phyloP scores from a whole-genome alignment of 37 sponge, comb jelly and placozoan genomes.

The Bolinopsis microptera region DNA sequence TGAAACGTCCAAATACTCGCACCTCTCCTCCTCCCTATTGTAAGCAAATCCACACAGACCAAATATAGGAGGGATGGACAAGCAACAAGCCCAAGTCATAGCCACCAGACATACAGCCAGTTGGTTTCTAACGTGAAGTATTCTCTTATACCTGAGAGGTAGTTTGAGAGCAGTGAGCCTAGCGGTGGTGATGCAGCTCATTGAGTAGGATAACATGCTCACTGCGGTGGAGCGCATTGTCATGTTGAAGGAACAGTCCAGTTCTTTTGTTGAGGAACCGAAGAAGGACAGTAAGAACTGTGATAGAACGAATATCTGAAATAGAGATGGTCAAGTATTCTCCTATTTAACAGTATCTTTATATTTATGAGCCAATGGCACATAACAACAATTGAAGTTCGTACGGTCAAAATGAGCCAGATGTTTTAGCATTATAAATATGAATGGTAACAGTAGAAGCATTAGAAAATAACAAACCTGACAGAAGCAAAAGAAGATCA shows the following conservation, averaged over 20 bases:
- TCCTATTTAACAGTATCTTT: too few relatives aligned
- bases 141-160: not conserved
- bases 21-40: not conserved
- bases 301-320: slow-evolving; percentile 23
- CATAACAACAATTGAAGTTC: too few relatives aligned
- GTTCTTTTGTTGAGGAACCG: not conserved
- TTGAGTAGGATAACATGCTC: slow-evolving; percentile 26
- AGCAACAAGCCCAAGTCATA: not conserved
- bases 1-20: not conserved
- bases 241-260: slow-evolving; percentile 39
- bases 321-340: too few relatives aligned
- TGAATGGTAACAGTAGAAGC: too few relatives aligned
- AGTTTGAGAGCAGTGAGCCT: slow-evolving; percentile 9
- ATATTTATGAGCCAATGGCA: too few relatives aligned
- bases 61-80: not conserved
- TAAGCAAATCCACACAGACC: not conserved
- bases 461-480: not conserved
- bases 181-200: not conserved
- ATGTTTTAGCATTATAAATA: too few relatives aligned
- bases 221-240: slow-evolving; percentile 23
- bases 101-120: not conserved
- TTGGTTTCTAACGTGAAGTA: slow-evolving; percentile 1
- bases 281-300: slow-evolving; percentile 31
- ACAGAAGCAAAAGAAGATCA: slow-evolving; percentile 50
- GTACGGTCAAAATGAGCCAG: too few relatives aligned